Percentiles rank a stretch among this genome's conserved stretches.
phyloP scores from a whole-genome alignment of 1,140 invertebrate species.

The Lerema accius region DNA sequence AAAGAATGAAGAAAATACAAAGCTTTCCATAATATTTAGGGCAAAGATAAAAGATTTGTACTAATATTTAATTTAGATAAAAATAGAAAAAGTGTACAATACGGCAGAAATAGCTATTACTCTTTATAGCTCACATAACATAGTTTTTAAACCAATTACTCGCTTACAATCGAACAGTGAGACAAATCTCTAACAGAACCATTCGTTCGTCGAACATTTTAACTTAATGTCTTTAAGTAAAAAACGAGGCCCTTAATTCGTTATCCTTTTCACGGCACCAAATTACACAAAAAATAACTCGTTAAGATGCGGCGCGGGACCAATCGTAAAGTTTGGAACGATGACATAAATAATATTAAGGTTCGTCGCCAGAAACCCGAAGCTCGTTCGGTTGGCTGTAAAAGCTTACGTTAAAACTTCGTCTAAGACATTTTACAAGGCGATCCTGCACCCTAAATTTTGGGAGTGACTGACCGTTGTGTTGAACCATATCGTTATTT shows the following conservation, averaged over 20 bases:
- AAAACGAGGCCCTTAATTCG: conserved; percentile 35
- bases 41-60: too few species aligned
- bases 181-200: conserved; percentile 6
- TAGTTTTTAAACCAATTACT: background rate
- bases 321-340: conserved; percentile 65
- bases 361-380: conserved; percentile 54
- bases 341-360: conserved; percentile 77
- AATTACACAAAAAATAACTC: conserved; percentile 60
- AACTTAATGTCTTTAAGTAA: conserved; percentile 27
- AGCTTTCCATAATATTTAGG: too few species aligned
- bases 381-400: conserved; percentile 45
- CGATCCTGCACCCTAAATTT: conserved; percentile 39
- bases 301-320: conserved; percentile 63
- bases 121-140: background rate
- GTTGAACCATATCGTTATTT: conserved; percentile 31
- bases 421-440: conserved; percentile 28
- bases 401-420: conserved; percentile 41
- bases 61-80: too few species aligned
- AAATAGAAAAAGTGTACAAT: too few species aligned
- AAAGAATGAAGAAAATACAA: too few species aligned
- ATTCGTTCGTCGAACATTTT: conserved; percentile 20
- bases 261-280: conserved; percentile 42
- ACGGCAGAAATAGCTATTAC: too few species aligned
- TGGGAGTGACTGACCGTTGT: conserved; percentile 25
- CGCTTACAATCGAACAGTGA: background rate